Percentiles rank a stretch among this genome's conserved stretches.
These are phyloP conservation scores for Geophilus truncorum DNA, from an alignment of 2,888 invertebrate genomes.

Conservation along the genomic window DNA sequence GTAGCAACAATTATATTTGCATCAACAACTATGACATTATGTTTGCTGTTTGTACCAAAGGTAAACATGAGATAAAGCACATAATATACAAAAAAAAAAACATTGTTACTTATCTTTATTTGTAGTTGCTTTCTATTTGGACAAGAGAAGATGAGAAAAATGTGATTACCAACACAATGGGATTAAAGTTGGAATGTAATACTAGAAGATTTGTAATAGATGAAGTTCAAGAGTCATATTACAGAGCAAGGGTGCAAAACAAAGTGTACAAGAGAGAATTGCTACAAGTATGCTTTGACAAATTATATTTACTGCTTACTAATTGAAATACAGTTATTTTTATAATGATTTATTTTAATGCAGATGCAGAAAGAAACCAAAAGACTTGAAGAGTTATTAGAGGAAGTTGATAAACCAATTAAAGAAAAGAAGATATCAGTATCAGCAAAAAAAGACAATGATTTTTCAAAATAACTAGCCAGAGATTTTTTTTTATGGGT, in stretches of 20 bases:
- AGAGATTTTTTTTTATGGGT: too few species aligned
- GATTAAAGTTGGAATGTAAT: slow-evolving; percentile 80
- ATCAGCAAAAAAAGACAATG: too few species aligned
- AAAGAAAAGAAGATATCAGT: not conserved
- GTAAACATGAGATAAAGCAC: too few species aligned
- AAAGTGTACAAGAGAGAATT: slow-evolving; percentile 79
- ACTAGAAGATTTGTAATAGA: slow-evolving; percentile 75
- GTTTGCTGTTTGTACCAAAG: slow-evolving; percentile 81
- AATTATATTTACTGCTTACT: not conserved
- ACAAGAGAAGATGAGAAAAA: not conserved
- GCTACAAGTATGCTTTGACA: slow-evolving; percentile 51
- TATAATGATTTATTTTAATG: not conserved
- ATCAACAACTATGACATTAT: slow-evolving; percentile 79
- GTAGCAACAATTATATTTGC: slow-evolving; percentile 76
- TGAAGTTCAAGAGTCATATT: slow-evolving; percentile 72
- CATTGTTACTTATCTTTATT: slow-evolving; percentile 14
- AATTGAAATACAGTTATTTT: not conserved
- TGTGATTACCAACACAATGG: slow-evolving; percentile 74
- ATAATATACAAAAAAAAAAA: too few species aligned
- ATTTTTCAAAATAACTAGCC: too few species aligned
- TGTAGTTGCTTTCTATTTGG: not conserved
- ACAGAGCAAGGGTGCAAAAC: slow-evolving; percentile 85
- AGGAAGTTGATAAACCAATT: not conserved
- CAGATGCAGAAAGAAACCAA: not conserved
- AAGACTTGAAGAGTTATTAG: not conserved